Percentiles rank a stretch among this genome's conserved stretches.
phyloP scores from a whole-genome alignment of 2,888 invertebrate species.

The Acronicta psi region DNA sequence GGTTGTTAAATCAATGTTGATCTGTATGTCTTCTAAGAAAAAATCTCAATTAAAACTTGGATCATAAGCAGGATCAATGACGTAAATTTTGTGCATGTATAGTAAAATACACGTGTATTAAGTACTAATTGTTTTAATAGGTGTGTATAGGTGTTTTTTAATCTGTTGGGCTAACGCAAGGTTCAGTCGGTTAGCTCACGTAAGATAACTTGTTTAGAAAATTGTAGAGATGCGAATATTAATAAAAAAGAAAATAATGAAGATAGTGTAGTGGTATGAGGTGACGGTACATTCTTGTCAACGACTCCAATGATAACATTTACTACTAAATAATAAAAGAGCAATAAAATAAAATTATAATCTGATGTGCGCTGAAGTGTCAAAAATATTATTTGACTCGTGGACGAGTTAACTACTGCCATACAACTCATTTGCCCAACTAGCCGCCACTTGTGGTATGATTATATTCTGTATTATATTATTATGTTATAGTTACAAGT shows the following conservation, averaged over 20 bases:
- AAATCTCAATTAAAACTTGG: background rate
- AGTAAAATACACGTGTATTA: background rate
- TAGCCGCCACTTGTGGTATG: conserved; percentile 17
- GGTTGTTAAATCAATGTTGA: background rate
- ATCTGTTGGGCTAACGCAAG: too few species aligned
- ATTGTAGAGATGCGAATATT: background rate
- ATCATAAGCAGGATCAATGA: background rate
- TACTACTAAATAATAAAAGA: background rate
- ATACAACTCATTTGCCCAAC: conserved; percentile 34
- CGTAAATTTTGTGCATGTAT: background rate
- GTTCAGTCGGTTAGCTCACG: background rate
- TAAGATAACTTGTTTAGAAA: background rate
- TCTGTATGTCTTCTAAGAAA: background rate
- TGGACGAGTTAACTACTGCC: conserved; percentile 18
- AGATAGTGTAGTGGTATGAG: too few species aligned
- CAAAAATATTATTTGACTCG: conserved; percentile 9
- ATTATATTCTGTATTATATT: background rate
- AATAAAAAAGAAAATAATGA: too few species aligned
- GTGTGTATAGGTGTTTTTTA: background rate
- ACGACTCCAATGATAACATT: background rate
- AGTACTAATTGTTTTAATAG: background rate
- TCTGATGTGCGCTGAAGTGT: background rate
- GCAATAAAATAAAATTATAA: background rate
- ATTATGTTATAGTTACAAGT: conserved; percentile 41
- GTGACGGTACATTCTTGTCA: background rate